Evolutionary conservation across 2,888 invertebrate genomes (phyloP).

Genomic region (Subacronicta megacephala): DNA sequence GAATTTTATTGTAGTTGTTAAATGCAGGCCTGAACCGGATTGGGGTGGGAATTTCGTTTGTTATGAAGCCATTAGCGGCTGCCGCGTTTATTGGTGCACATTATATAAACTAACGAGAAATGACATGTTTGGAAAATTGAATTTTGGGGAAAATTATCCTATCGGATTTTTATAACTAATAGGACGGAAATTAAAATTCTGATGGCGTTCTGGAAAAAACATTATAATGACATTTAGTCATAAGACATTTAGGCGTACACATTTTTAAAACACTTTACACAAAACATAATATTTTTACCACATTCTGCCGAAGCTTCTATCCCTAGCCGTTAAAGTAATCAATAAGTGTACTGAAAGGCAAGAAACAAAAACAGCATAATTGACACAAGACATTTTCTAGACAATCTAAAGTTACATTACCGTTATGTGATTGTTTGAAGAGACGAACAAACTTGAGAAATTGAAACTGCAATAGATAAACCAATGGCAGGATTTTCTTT

Average conservation of each 20-base stretch:
- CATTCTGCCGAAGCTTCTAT: too few relatives aligned
- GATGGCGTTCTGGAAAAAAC: background rate
- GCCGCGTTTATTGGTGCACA: slow-evolving; percentile 29
- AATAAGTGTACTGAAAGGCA: slow-evolving; percentile 9
- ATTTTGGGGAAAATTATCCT: background rate
- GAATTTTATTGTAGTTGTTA: slow-evolving; percentile 38
- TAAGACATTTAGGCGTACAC: too few relatives aligned
- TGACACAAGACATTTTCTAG: slow-evolving; percentile 42
- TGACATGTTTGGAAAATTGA: background rate
- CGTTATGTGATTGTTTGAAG: slow-evolving; percentile 51
- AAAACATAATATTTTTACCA: too few relatives aligned
- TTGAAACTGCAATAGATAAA: slow-evolving; percentile 50
- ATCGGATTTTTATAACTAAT: too few relatives aligned
- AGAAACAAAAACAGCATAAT: slow-evolving; percentile 8
- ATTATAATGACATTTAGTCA: too few relatives aligned
- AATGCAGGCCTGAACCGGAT: slow-evolving; percentile 20
- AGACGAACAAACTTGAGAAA: slow-evolving; percentile 46
- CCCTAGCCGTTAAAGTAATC: too few relatives aligned
- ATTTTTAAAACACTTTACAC: too few relatives aligned
- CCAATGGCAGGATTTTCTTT: slow-evolving; percentile 31
- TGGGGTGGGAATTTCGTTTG: slow-evolving; percentile 26
- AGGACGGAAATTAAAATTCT: background rate
- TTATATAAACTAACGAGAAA: slow-evolving; percentile 3
- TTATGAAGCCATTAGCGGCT: slow-evolving; percentile 33
- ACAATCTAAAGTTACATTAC: slow-evolving; percentile 51